Base-by-base conservation (phyloP, 2,888 invertebrate genomes). In the Syrphus vitripennis region DNA sequence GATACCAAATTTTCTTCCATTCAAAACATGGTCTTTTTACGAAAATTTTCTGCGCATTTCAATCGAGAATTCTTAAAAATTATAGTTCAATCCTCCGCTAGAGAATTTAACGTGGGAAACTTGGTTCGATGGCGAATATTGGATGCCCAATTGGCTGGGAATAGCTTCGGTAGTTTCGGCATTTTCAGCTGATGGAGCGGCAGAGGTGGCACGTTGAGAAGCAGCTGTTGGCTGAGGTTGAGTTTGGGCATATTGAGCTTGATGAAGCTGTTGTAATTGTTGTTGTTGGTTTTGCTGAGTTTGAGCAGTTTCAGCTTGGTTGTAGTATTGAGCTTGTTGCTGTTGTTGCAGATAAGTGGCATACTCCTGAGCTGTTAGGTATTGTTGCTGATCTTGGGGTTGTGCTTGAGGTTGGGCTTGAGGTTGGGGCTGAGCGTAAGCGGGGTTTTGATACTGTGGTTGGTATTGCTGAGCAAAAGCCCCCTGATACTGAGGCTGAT, bases 51-150 rank as follows among this genome's bases (percentile, higher is more conserved):
- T 6, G 10, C 24, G 14, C 14, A 50, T 3, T n/a, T 50, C 7
- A 24, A 21, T 14, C 3, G 14, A 57, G 67, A 67, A 29, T 0
- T 34, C 24, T 81, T 88, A 92, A 83, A 92, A 92, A 57, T 90
- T 91, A 61, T 92, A 92, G 59, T 89, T 89, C 37, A 91, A 87
- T 69, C 90, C 90, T 76, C 93, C 93, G 70, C 93, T 93, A 10
- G 90, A 90, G 87, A 93, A 93, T 88, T 92, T 93, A 1, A 94
- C 93, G 71, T 92, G 93, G 7, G 94, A 93, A 2, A 93, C 94
- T 29, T 92, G 90, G 45, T 93, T 92, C 1, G 94, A 92, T 19
- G 93, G 90, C 16, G 93, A 93, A 87, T 89, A 92, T 71, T 93
- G 91, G 40, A 93, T 88, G 10, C 93, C 92, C 63, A 92, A 83